A percentile compares a stretch with the other conserved stretches of the same genome.
Conservation (phyloP, 2,113 vertebrate species). For the Crocuta crocuta region DNA sequence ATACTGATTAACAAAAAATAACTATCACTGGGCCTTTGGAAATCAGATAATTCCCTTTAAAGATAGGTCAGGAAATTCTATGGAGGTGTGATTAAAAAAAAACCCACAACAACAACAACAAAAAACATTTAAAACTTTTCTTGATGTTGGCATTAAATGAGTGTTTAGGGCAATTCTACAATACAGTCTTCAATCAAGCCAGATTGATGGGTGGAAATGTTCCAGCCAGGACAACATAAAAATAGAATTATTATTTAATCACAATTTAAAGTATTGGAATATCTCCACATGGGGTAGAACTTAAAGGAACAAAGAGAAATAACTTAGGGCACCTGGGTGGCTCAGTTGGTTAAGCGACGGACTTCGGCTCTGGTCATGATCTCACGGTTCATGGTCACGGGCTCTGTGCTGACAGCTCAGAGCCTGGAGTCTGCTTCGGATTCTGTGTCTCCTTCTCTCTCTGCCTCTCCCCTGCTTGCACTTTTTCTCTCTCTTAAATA, state of each 20-base stretch:
- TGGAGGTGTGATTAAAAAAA: not conserved
- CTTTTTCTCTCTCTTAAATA: no score
- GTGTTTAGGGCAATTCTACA: not conserved
- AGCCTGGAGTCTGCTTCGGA: no score
- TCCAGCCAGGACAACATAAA: constrained; percentile 37
- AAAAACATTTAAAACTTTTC: not conserved
- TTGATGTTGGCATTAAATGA: not conserved
- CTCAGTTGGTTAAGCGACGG: no score
- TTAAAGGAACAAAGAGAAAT: not conserved
- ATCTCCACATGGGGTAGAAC: not conserved
- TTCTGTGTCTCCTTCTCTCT: no score
- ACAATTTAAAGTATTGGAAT: constrained; percentile 39
- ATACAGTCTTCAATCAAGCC: not conserved
- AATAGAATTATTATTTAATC: constrained; percentile 51
- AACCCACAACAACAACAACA: no score
- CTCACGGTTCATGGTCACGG: no score
- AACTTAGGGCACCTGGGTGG: not conserved
- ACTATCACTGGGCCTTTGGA: not conserved
- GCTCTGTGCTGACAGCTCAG: no score
- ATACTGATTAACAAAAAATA: not conserved
- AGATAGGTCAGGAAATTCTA: not conserved
- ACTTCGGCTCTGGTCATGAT: no score
- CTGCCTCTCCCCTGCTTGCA: no score
- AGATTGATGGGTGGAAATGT: not conserved
- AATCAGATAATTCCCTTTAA: not conserved